phyloP scores from a whole-genome alignment of 92 coral and sea anemone species.

The Porites cylindrica region DNA sequence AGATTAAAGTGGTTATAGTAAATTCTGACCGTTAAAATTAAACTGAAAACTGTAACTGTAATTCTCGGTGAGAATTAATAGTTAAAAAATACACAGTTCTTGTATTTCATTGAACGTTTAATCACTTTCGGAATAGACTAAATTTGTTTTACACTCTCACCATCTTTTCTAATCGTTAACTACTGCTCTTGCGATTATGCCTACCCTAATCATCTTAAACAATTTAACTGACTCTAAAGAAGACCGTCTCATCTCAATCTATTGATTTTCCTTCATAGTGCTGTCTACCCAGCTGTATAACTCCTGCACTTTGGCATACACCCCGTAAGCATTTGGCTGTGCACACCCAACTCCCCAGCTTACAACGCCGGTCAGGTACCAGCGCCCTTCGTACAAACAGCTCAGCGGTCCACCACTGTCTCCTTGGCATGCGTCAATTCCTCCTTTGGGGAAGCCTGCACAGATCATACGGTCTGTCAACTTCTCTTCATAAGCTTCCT shows the following conservation, averaged over 20 bases:
- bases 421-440: constrained; percentile 80
- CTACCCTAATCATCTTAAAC: too few species aligned
- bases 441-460: constrained; percentile 73
- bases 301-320: constrained; percentile 58
- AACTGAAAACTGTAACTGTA: too few species aligned
- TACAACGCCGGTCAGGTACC: constrained; percentile 77
- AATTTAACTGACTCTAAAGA: neutral
- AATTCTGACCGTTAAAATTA: too few species aligned
- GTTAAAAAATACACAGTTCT: too few species aligned
- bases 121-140: too few species aligned
- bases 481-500: constrained; percentile 49
- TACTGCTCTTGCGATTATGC: neutral
- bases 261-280: constrained; percentile 38
- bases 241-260: neutral
- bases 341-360: constrained; percentile 88
- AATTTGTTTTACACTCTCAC: too few species aligned
- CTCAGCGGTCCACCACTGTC: constrained; percentile 84
- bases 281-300: constrained; percentile 50
- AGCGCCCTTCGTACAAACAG: constrained; percentile 57
- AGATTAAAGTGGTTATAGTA: too few species aligned
- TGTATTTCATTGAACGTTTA: too few species aligned
- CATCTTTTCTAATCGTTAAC: too few species aligned
- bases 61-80: too few species aligned
- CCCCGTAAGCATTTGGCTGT: constrained; percentile 70
- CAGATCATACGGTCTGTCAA: constrained; percentile 70